Evolutionary conservation across 2,888 invertebrate species (phyloP), one percentile per base, ranked within the genome.

Genomic region (Tigriopus californicus): DNA sequence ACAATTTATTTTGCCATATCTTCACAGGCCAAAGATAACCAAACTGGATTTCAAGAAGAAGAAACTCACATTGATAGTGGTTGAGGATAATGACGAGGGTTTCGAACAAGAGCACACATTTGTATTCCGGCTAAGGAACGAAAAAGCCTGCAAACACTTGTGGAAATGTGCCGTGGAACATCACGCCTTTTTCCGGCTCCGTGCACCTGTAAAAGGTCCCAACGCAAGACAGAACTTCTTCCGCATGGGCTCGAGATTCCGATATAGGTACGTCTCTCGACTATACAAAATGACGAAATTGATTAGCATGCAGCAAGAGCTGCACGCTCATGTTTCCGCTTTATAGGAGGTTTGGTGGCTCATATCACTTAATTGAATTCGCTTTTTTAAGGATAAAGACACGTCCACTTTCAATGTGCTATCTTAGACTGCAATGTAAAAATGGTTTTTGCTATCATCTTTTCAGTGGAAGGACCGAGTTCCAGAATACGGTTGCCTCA

Each of bases 141-240:
- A 95, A 70, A 95, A 95, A 71, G 95, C 97, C 1, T 94, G 95
- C 71, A 99, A 99, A 72, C 98, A 99, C 74, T 76, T 99, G 64
- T 99, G 98, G 98, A 99, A 99, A 73, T 98, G 98, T 76, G 97
- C 97, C 25, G 89, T 99, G 1, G 98, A 99, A 73, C 94, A 98
- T 75, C 98, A 99, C 75, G 89, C 95, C 1, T 99, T 99, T 77
- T 98, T 97, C 79, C 81, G 98, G 63, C 76, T 98, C 59, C 80
- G 88, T 64, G 87, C 85, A 41, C 86, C 89, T 1, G 83, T 86
- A 1, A 89, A 89, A 71, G 85, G 86, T 1, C 85, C 87, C 2
- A 85, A 84, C 33, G 85, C 86, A 0, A 78, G 90, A 22, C 94
- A 92, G 70, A 92, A 90, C 74, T 95, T 98, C 76, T 92, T 98